Evolutionary conservation across 2,797 vertebrate species (phyloP), one percentile per base, ranked within the genome.

Genomic region (Aselliscus stoliczkanus): DNA sequence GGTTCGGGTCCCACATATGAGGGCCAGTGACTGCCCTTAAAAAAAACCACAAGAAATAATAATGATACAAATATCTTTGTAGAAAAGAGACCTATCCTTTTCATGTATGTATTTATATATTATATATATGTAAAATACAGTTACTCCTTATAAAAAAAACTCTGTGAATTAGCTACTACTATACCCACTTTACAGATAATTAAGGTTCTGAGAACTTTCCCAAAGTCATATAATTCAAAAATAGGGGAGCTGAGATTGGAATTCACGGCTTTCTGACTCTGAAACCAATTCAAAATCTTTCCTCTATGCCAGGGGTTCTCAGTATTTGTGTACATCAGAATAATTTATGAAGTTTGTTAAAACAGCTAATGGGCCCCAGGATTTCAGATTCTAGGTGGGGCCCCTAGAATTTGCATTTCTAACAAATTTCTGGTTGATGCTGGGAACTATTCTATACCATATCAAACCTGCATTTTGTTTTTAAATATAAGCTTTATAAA

Each of bases 401-500:
- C 72, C 65, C 65, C 77, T 47, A 67, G 9, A 58, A 54, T 94
- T 81, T 92, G 20, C 18, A 15, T 79, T 77, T 89, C 54, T 75
- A 29, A 23, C 23, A 75, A 34, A n/a, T 92, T 94, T 75, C 52
- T 93, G 37, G 39, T 93, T 79, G 77, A 44, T 44, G 15, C n/a
- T 86, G 13, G 56, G 64, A 91, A 50, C 20, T 25, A 1, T 90
- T 87, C 34, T 93, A 4, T 76, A 52, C 1, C 27, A 10, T 77
- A 37, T 44, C n/a, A 96, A 84, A 72, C 25, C 23, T 89, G 1
- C 54, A 9, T 62, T 93, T 76, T 37, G 42, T 67, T 93, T 90
- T 88, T 65, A 81, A 85, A 62, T 93, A 7, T 64, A 94, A 89
- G 27, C 4, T 93, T 84, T 85, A 44, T 88, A 80, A 87, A 64